These are phyloP conservation scores for Drosophila setosimentum DNA, from an alignment of 2,888 invertebrate species.

Conservation along the genomic window DNA sequence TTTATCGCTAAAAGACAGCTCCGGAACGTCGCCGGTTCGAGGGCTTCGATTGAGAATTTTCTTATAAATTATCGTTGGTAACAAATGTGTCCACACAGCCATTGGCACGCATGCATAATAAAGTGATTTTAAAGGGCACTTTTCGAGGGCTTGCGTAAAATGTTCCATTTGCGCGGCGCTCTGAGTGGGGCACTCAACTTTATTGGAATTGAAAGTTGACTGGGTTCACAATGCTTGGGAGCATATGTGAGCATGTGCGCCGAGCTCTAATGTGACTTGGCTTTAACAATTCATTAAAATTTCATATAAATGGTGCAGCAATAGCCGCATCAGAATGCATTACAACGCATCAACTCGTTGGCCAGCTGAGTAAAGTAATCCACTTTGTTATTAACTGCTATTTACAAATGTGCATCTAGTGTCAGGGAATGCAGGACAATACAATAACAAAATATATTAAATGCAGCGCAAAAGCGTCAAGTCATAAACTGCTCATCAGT, in stretches of 20 bases:
- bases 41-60: slow-evolving; percentile 67
- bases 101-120: slow-evolving; percentile 79
- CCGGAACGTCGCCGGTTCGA: slow-evolving; percentile 18
- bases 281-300: slow-evolving; percentile 58
- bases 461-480: slow-evolving; percentile 78
- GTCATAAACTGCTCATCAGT: slow-evolving; percentile 84
- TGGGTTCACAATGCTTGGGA: not conserved
- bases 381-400: slow-evolving; percentile 68
- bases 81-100: slow-evolving; percentile 75
- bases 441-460: slow-evolving; percentile 55
- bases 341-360: slow-evolving; percentile 7
- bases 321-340: slow-evolving; percentile 25
- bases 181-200: slow-evolving; percentile 69
- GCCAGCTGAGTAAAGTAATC: slow-evolving; percentile 31
- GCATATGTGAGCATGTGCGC: slow-evolving; percentile 47
- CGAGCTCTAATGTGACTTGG: slow-evolving; percentile 38
- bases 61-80: slow-evolving; percentile 76
- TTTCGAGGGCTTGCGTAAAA: slow-evolving; percentile 67
- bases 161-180: slow-evolving; percentile 67
- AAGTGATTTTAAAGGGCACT: slow-evolving; percentile 80
- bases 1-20: slow-evolving; percentile 67
- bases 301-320: slow-evolving; percentile 42
- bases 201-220: slow-evolving; percentile 75
- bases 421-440: slow-evolving; percentile 16
- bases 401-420: slow-evolving; percentile 66